Base-by-base conservation (phyloP, 1,140 invertebrate species). In the Druon quercuslanigerum region DNA sequence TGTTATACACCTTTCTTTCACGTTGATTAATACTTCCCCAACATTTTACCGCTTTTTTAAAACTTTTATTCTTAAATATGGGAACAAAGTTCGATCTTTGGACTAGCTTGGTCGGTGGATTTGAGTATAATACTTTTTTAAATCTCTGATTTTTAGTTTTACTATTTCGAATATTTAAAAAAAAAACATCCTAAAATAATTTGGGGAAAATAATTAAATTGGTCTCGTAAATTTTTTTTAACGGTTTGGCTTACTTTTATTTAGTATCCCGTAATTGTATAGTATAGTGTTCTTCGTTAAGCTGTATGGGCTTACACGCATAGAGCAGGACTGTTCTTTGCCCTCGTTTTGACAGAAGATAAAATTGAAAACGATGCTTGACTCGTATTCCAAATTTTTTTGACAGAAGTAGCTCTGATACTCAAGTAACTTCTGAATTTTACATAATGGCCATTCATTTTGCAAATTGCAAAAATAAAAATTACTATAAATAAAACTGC, bases 181-280 rank as follows among this genome's bases (percentile, higher is more conserved):
- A 46, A 11, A 46, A 0, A 46, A 11, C 0, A 9, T 46, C 7
- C 7, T 46, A 73, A 51, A 11, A 50, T 46, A 71, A 50, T 6
- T 20, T 13, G 46, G 52, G n/a, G n/a, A 73, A 73, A 46, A 19
- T 71, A 46, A 66, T 13, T 19, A 20, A 20, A 50, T 83, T 73
- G 14, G 46, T 76, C 72, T 66, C 51, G 79, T 76, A 71, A 78
- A 51, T 3, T 33, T 79, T 84, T 78, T 57, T 81, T 81, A 92
- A 91, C 90, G 88, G 85, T 90, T 89, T 90, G 89, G 87, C 89
- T 92, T 91, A 91, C 85, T 90, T 92, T 92, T 91, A 91, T 92
- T 90, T 90, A 89, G 87, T 91, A 90, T 91, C 85, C 89, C 90
- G 88, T 91, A 91, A 90, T 86, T 89, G 91, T 86, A 90, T 90